Conservation (phyloP, 2,113 vertebrate genomes). For the Alouatta palliata region DNA sequence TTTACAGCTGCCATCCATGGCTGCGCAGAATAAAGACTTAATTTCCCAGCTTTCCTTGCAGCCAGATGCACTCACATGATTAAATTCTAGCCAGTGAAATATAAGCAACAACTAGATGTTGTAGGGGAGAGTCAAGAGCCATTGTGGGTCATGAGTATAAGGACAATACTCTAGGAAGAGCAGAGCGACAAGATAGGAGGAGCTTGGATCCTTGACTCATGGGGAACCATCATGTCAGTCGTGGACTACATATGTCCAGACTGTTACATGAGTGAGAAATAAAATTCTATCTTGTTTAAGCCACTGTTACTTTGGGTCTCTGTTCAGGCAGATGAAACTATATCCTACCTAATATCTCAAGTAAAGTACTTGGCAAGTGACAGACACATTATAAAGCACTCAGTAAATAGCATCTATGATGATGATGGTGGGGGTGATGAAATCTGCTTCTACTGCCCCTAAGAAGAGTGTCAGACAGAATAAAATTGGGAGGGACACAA, state of each 20-base stretch:
- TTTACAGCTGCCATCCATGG: not conserved
- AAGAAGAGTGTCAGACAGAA: not conserved
- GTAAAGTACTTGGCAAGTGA: not conserved
- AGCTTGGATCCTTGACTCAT: not conserved
- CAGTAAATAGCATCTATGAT: not conserved
- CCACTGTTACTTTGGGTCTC: not conserved
- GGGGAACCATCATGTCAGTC: not conserved
- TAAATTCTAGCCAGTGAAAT: not conserved
- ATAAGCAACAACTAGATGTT: not conserved
- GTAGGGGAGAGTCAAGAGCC: not conserved
- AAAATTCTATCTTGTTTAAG: not conserved
- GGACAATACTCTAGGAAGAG: not conserved
- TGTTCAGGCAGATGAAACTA: not conserved
- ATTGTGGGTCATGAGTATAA: not conserved
- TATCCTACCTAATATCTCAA: not conserved
- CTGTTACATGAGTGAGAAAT: not conserved
- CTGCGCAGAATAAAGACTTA: not conserved
- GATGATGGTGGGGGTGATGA: not conserved
- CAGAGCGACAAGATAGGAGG: not conserved
- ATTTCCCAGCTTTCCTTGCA: constrained; percentile 30
- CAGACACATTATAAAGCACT: not conserved
- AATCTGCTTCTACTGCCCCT: not conserved
- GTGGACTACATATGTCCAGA: not conserved
- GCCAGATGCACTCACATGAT: not conserved
- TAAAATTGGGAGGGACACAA: not conserved